Conservation (phyloP, 2,888 invertebrate species). For the Ornithoptera priamus region DNA sequence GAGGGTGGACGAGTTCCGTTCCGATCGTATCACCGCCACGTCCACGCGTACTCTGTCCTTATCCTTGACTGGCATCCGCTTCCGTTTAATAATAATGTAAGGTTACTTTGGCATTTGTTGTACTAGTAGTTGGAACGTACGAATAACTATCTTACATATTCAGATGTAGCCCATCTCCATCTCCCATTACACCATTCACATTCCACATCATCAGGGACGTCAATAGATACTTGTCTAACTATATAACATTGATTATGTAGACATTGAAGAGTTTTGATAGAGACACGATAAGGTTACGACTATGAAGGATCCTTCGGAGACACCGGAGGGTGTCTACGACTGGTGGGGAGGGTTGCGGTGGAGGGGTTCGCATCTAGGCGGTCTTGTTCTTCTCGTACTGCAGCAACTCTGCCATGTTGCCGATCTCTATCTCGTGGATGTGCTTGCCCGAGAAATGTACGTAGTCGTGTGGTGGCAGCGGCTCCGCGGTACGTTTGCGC, state of each 20-base stretch:
- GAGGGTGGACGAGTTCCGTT: neutral
- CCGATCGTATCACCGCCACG: neutral
- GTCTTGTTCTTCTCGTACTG: conserved; percentile 63
- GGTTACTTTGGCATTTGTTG: neutral
- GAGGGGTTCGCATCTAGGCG: conserved; percentile 23
- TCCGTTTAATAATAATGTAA: neutral
- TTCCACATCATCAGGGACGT: neutral
- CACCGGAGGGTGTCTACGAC: neutral
- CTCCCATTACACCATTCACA: neutral
- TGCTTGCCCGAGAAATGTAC: conserved; percentile 88
- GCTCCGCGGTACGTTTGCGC: conserved; percentile 79
- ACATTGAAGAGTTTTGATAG: conserved; percentile 2
- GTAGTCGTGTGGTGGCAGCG: conserved; percentile 77
- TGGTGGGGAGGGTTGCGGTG: neutral
- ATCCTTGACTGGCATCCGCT: no score
- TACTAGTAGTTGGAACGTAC: neutral
- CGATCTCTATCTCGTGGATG: conserved; percentile 86
- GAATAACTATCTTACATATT: neutral
- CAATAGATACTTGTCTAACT: neutral
- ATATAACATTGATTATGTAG: conserved; percentile 15
- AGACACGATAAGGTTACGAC: neutral
- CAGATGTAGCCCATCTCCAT: neutral
- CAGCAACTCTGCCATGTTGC: conserved; percentile 83
- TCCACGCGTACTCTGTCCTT: neutral
- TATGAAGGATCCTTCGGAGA: conserved; percentile 13